Base-by-base conservation (phyloP, 2,797 vertebrate genomes). In the Sternarchorhynchus goeldii region DNA sequence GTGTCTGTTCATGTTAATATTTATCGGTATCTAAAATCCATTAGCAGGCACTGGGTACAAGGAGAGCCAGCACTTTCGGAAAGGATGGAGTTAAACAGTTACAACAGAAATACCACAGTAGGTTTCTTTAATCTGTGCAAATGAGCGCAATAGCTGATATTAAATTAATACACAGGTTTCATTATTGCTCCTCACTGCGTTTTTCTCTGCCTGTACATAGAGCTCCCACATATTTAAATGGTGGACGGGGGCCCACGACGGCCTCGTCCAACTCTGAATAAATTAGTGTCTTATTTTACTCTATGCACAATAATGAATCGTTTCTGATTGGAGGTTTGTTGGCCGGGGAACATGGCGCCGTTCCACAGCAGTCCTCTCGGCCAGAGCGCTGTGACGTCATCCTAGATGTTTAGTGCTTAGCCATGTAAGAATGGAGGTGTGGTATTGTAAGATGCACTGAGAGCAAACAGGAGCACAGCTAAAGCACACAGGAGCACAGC, bases 281-380 rank as follows among this genome's bases (percentile, higher is more conserved):
- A 84, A 83, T 84, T 83, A 73, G 67, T 0, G 41, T 82, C 78
- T 76, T 56, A 12, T 76, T 80, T 64, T 75, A 57, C 77, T 32
- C 0, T 45, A 77, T 81, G 69, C 65, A 85, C 83, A 89, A 87
- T 86, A 31, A 79, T 83, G 76, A 59, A 83, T 88, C 85, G 90
- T 88, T 91, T 85, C 87, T 90, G 81, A 82, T 89, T 88, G 86
- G 73, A 79, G 55, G 55, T 81, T 90, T 87, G 84, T 82, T 71
- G 85, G 55, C 78, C 73, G 76, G 82, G 71, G 83, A 74, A 74
- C 80, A 76, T 75, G 76, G 81, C 71, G 79, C 84, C 4, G 82
- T 57, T 82, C 63, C 79, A 84, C 71, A 80, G 78, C 85, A 76
- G 65, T 16, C 10, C 64, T 3, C 57, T 18, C 34, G 21, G 25